A percentile compares a stretch with the other conserved stretches of the same genome.
Conservation (phyloP, 2,888 invertebrate genomes). For the Octonoba sinensis region DNA sequence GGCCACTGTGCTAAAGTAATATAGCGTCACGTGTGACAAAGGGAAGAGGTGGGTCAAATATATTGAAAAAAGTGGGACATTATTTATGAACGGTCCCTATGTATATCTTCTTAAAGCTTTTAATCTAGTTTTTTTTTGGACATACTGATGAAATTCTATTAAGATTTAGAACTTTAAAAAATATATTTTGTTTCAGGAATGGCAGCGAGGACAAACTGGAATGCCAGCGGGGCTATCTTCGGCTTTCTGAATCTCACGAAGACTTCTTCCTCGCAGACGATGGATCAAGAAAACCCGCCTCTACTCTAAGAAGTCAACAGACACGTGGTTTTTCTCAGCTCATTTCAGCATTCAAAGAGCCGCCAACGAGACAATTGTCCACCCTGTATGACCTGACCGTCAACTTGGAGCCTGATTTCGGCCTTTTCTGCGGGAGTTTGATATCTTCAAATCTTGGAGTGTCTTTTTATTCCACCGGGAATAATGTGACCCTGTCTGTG, state of each 20-base stretch:
- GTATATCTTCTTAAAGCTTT: too few relatives aligned
- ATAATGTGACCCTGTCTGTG: conserved; percentile 83
- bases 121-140: too few relatives aligned
- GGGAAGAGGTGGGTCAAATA: too few relatives aligned
- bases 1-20: too few relatives aligned
- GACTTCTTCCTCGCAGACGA: conserved; percentile 52
- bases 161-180: too few relatives aligned
- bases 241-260: conserved; percentile 47
- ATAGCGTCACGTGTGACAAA: too few relatives aligned
- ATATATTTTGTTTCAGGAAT: conserved; percentile 17
- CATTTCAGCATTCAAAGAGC: conserved; percentile 63
- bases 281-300: conserved; percentile 18
- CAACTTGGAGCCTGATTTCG: conserved; percentile 53
- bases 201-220: conserved; percentile 40
- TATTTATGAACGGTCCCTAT: too few relatives aligned
- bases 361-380: conserved; percentile 41
- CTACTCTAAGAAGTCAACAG: conserved; percentile 56
- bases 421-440: conserved; percentile 58
- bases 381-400: conserved; percentile 45
- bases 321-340: conserved; percentile 63
- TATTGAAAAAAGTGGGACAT: too few relatives aligned
- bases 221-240: conserved; percentile 39
- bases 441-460: conserved; percentile 44
- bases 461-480: conserved; percentile 75
- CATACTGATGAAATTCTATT: too few relatives aligned